Evolutionary conservation across 2,113 vertebrate species (phyloP).

Genomic region (Mormyrus iriodes): DNA sequence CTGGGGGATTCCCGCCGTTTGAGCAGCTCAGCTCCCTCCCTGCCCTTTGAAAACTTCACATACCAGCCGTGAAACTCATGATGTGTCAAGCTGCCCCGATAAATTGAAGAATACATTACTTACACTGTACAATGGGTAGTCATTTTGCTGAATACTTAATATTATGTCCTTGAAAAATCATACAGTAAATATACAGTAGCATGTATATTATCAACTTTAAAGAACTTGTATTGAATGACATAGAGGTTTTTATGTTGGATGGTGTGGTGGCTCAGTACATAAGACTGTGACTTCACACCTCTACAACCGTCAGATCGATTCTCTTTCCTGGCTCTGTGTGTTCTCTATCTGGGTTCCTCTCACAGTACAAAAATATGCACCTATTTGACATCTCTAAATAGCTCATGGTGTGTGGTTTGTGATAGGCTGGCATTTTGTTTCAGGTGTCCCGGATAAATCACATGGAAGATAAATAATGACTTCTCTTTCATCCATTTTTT

Average conservation of each 20-base stretch:
- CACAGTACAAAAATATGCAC: neutral
- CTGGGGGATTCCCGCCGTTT: neutral
- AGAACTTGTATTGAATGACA: neutral
- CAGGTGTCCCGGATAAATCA: neutral
- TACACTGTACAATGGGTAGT: neutral
- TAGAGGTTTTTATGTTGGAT: neutral
- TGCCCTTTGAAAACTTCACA: conserved; percentile 3
- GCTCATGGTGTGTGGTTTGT: neutral
- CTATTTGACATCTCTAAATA: neutral
- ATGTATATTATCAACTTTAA: neutral
- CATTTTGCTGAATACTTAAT: conserved; percentile 1
- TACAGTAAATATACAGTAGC: neutral
- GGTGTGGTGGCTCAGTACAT: neutral
- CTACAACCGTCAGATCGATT: neutral
- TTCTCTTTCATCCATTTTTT: neutral
- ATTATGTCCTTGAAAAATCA: neutral
- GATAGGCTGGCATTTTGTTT: neutral
- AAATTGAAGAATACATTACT: neutral
- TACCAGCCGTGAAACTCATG: neutral
- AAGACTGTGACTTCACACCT: neutral
- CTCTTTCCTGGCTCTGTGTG: neutral
- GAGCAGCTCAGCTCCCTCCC: neutral
- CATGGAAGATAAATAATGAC: neutral
- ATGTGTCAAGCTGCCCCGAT: neutral
- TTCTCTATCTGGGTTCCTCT: neutral